A percentile compares a stretch with the other conserved stretches of the same genome.
These are phyloP conservation scores for Bubo blakistoni DNA, from an alignment of 2,113 vertebrate genomes.

Conservation along the genomic window DNA sequence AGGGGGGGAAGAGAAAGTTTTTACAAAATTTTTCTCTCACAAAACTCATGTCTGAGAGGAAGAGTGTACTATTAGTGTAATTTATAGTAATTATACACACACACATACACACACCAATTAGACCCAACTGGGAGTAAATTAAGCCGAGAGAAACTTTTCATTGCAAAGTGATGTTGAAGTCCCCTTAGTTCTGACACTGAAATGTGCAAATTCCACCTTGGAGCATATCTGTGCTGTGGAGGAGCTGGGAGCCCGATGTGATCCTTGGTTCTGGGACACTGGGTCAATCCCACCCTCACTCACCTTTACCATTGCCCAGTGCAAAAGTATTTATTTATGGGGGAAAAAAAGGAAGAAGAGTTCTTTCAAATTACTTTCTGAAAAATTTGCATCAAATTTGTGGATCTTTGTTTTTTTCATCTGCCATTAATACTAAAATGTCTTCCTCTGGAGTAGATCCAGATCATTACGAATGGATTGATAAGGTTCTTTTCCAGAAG, in stretches of 20 bases:
- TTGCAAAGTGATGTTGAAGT: background rate
- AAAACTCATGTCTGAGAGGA: background rate
- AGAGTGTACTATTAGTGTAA: background rate
- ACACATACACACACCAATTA: background rate
- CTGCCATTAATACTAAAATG: background rate
- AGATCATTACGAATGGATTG: background rate
- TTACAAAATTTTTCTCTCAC: background rate
- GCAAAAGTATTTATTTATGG: background rate
- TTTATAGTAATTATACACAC: background rate
- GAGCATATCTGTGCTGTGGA: background rate
- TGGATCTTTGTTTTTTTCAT: background rate
- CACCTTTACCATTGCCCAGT: background rate
- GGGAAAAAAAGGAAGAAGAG: no score
- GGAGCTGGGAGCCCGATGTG: background rate
- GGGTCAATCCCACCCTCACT: fast-evolving
- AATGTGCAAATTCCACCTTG: background rate
- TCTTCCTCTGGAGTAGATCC: background rate
- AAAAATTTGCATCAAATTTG: background rate
- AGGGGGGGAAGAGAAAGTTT: background rate
- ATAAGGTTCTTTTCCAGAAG: background rate
- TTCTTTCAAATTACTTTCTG: background rate
- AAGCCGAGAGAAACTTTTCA: background rate
- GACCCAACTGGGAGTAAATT: background rate
- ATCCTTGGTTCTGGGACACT: background rate
- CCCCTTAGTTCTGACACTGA: background rate